Base-by-base conservation (phyloP, 2,797 vertebrate genomes). In the Anas bernieri region DNA sequence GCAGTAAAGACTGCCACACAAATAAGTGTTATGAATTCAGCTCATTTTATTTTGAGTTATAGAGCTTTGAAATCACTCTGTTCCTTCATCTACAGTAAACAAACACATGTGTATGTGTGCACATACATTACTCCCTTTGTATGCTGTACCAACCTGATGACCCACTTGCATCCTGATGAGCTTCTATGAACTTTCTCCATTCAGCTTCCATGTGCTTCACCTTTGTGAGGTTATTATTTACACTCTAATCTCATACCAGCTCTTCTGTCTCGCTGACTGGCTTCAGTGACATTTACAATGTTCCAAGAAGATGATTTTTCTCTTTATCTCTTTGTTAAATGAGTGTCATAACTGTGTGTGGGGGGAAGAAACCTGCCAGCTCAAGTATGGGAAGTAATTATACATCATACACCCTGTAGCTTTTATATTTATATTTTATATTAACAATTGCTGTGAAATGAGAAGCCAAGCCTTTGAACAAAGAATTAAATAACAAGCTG, bases 401-500 rank as follows among this genome's bases (percentile, higher is more conserved):
- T 82, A 55, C 61, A 77, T 86, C 63, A 46, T 86, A 83, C 61
- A 91, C 77, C 77, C 91, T 80, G 61, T 88, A 91, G 91, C 86
- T 80, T 93, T 96, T 94, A 86, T 88, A 86, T 91, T 91, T 93
- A 58, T 90, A 94, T 95, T 90, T 94, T 94, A 67, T 91, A 93
- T 90, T 93, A 93, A 94, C 0, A 13, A 94, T 94, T 94, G 43
- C 87, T 91, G 67, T 88, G 92, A 93, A 94, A 94, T 6, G 85
- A 92, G 77, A 96, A 94, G 74, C 86, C 89, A 92, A 90, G 56
- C n/a, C 88, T 96, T 95, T 97, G 96, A 97, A 96, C 95, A 96
- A 96, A 96, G 94, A 93, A 95, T 91, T 88, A 87, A 33, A 76
- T 96, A 96, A 96, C 81, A 94, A 97, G 75, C 81, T 92, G 83